phyloP scores from a whole-genome alignment of 1,140 invertebrate species.

The Saccostrea glomerata region DNA sequence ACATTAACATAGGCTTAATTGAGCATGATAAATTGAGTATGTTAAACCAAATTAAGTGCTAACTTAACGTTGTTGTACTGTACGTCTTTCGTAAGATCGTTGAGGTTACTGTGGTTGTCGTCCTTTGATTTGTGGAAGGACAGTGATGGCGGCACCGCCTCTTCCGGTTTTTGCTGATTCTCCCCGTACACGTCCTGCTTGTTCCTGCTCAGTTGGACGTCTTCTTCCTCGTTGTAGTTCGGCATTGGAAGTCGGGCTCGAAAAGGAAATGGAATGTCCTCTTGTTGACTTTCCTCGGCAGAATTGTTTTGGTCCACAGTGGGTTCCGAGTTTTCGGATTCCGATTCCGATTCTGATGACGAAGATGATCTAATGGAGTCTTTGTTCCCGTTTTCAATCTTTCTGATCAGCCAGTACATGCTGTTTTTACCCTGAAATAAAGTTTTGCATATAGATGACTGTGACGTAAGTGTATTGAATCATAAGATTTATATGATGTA shows the following conservation, averaged over 20 bases:
- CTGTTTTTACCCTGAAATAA: conserved; percentile 18
- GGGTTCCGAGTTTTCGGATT: conserved; percentile 15
- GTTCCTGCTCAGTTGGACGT: not conserved
- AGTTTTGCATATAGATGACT: not conserved
- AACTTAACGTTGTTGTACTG: conserved; percentile 14
- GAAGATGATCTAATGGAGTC: not conserved
- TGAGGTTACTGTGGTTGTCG: not conserved
- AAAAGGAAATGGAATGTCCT: conserved; percentile 14
- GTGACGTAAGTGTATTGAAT: too few relatives aligned
- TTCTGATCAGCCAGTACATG: conserved; percentile 22
- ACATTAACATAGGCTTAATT: not conserved
- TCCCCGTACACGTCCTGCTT: not conserved
- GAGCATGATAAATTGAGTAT: not conserved
- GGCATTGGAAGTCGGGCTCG: conserved; percentile 28
- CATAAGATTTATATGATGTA: too few relatives aligned
- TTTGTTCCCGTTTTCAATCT: conserved; percentile 18
- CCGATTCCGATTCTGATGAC: not conserved
- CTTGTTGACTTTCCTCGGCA: conserved; percentile 3
- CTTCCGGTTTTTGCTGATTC: conserved; percentile 3
- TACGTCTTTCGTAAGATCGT: conserved; percentile 9
- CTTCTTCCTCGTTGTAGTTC: conserved; percentile 2
- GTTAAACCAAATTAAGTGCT: conserved; percentile 5
- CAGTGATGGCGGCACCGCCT: not conserved
- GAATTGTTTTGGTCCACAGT: conserved; percentile 1
- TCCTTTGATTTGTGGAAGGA: not conserved